Conservation (phyloP, 2,797 vertebrate genomes). For the Amblyraja radiata region DNA sequence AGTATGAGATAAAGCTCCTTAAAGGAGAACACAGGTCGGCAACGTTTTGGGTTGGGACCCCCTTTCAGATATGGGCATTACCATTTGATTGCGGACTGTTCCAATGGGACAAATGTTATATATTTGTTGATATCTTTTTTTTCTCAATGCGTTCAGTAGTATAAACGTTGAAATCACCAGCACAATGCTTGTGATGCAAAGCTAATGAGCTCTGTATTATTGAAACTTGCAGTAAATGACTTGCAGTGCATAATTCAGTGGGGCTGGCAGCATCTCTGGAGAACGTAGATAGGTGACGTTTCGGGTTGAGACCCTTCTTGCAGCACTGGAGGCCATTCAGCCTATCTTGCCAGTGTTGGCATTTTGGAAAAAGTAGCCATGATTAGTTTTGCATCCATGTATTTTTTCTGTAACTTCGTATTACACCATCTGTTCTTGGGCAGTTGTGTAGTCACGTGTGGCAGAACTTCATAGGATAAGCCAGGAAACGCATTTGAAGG, state of each 20-base stretch:
- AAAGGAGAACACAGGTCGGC: too few species aligned
- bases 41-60: too few species aligned
- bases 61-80: not conserved
- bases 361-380: not conserved
- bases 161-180: not conserved
- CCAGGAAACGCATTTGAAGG: not conserved
- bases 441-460: not conserved
- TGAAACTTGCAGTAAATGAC: too few species aligned
- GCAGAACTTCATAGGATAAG: not conserved
- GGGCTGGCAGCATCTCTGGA: too few species aligned
- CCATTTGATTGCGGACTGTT: not conserved
- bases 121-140: not conserved
- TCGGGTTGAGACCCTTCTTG: too few species aligned
- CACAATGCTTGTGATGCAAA: not conserved
- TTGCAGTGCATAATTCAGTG: too few species aligned
- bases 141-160: not conserved
- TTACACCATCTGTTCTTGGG: not conserved
- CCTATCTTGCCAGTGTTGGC: not conserved
- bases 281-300: too few species aligned
- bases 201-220: not conserved
- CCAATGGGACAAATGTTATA: not conserved
- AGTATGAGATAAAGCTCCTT: too few species aligned
- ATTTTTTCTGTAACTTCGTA: not conserved
- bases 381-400: not conserved
- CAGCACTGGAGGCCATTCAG: not conserved